Percentiles rank a stretch among this genome's conserved stretches.
phyloP scores from a whole-genome alignment of 2,888 invertebrate species.

The Lasioglossum morio region DNA sequence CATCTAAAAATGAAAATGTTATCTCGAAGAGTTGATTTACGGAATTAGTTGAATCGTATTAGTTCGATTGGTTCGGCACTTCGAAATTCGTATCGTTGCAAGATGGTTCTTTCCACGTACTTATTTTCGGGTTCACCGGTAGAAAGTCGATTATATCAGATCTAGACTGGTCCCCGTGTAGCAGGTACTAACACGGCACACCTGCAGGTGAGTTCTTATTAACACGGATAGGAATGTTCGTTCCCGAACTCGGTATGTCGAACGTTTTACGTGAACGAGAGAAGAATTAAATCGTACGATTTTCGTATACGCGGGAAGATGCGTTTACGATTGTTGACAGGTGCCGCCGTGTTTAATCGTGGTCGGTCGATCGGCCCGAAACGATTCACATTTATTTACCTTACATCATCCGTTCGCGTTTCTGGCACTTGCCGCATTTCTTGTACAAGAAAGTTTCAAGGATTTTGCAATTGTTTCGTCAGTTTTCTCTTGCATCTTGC shows the following conservation, averaged over 20 bases:
- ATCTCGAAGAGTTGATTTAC: background rate
- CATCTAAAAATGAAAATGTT: background rate
- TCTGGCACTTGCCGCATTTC: slow-evolving; percentile 57
- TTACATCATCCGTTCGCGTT: slow-evolving; percentile 61
- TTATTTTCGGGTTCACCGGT: slow-evolving; percentile 34
- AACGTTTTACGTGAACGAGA: background rate
- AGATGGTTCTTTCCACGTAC: background rate
- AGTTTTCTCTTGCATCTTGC: slow-evolving; percentile 52
- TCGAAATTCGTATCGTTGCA: background rate
- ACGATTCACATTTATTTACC: slow-evolving; percentile 49
- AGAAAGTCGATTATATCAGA: slow-evolving; percentile 46
- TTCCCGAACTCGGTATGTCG: background rate
- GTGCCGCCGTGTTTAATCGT: background rate
- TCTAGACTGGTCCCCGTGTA: slow-evolving; percentile 16
- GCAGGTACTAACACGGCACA: background rate
- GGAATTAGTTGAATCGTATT: background rate
- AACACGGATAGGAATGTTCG: slow-evolving; percentile 11
- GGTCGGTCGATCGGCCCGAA: background rate
- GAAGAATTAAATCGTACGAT: background rate
- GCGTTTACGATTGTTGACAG: background rate
- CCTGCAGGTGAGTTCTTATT: slow-evolving; percentile 6
- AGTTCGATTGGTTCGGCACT: background rate
- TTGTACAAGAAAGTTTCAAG: slow-evolving; percentile 60
- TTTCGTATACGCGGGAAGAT: background rate
- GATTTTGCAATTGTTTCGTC: slow-evolving; percentile 68